Evolutionary conservation across 2,797 vertebrate genomes (phyloP), one percentile per base, ranked within the genome.

Genomic region (Ptychobarbus kaznakovi): DNA sequence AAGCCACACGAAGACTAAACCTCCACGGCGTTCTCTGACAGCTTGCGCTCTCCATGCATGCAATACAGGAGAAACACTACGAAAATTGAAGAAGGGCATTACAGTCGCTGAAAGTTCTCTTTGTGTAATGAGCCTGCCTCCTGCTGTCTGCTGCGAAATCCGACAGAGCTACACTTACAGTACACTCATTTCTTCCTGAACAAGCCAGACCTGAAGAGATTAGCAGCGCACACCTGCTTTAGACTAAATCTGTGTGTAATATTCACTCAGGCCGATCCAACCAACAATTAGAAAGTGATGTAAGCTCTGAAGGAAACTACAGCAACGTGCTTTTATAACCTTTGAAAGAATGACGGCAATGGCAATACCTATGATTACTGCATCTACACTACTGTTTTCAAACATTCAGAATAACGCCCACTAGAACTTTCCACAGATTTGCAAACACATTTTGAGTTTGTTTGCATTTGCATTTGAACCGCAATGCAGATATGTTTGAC

Each of bases 1-100:
- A 96, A 95, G 89, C 84, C 90, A 91, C 97, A 92, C 90, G 93
- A 95, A 82, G 92, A 96, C 75, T 90, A 69, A 88, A 18, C 10
- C 1, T n/a, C 28, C 8, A 1, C 10, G 3, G 9, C 2, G 2
- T 75, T 66, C 28, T 66, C 20, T 11, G 58, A 69, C 65, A 85
- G 73, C 75, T 83, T 40, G 85, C 32, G 81, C 78, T 73, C 69
- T 83, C 74, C 51, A 69, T 77, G 89, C 80, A 88, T 88, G 89
- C 61, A 58, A 68, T 85, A 84, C 81, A 65, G 44, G 58, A 79
- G 76, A 83, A 73, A 61, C 42, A 61, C 40, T 40, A 32, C 5
- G 65, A 82, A 84, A 40, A 82, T 46, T n/a, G 20, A 81, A 49
- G 18, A 86, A 16, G 81, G 56, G 28, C 61, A 20, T 76, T 84